Evolutionary conservation across 2,113 vertebrate genomes (phyloP).

Genomic region (Ctenomys sociabilis): DNA sequence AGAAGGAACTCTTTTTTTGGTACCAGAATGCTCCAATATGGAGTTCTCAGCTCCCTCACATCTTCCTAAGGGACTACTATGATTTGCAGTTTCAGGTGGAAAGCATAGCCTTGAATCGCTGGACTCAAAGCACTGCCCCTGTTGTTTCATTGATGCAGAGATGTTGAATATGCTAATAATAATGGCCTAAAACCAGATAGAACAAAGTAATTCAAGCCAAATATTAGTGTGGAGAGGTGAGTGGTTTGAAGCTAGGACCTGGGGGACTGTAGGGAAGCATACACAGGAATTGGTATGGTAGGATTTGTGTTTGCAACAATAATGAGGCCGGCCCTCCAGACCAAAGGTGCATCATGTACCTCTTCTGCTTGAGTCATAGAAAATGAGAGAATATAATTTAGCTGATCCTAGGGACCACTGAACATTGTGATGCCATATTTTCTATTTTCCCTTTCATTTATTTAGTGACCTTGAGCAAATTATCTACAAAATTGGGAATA

Average conservation of each 20-base stretch:
- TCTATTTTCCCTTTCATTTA: constrained; percentile 68
- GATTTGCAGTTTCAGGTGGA: constrained; percentile 11
- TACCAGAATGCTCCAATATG: neutral
- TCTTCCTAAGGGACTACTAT: neutral
- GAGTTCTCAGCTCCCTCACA: neutral
- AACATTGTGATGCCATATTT: constrained; percentile 46
- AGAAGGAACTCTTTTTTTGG: constrained; percentile 1
- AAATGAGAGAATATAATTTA: constrained; percentile 68
- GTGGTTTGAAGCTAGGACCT: neutral
- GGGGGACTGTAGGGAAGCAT: neutral
- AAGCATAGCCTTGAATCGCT: constrained; percentile 33
- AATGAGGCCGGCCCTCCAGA: constrained; percentile 46
- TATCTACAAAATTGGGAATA: constrained; percentile 60
- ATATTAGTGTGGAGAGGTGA: neutral
- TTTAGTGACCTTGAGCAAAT: constrained; percentile 62
- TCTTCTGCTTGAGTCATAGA: constrained; percentile 54
- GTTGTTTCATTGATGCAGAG: neutral
- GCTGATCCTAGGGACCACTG: constrained; percentile 44
- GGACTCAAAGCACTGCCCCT: constrained; percentile 17
- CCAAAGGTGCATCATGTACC: constrained; percentile 32
- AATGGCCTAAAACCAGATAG: constrained; percentile 22
- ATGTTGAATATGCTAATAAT: constrained; percentile 39
- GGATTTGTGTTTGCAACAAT: constrained; percentile 11
- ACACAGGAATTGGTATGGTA: constrained; percentile 6
- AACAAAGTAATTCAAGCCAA: constrained; percentile 33